A percentile compares a stretch with the other conserved stretches of the same genome.
phyloP scores from a whole-genome alignment of 2,113 vertebrate genomes.

The Marcusenius ussheri region DNA sequence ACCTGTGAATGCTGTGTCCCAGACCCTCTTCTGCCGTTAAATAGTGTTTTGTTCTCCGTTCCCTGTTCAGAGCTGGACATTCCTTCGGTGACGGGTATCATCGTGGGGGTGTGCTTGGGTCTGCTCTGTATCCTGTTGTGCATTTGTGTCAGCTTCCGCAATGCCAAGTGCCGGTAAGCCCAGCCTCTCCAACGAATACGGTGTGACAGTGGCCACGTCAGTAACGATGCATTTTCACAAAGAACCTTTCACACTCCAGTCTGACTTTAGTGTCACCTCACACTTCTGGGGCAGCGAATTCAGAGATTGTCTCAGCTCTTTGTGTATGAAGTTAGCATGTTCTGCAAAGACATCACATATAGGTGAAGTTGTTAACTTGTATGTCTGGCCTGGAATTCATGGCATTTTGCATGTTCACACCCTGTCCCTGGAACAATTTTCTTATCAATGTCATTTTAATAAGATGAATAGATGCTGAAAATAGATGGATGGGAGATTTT shows the following conservation, averaged over 20 bases:
- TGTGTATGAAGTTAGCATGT: neutral
- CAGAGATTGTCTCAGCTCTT: neutral
- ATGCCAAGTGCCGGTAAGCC: constrained; percentile 73
- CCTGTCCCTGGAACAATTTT: neutral
- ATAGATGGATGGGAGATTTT: neutral
- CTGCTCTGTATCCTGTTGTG: constrained; percentile 91
- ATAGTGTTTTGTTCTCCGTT: neutral
- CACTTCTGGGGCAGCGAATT: neutral
- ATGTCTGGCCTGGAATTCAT: neutral
- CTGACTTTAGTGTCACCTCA: neutral
- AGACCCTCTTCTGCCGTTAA: neutral
- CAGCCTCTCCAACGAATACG: neutral
- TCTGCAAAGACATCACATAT: neutral
- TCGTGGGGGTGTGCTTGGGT: constrained; percentile 87
- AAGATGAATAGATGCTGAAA: neutral
- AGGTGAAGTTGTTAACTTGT: neutral
- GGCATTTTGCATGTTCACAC: neutral
- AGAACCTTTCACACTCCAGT: neutral
- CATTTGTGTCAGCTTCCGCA: constrained; percentile 88
- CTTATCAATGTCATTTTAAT: neutral
- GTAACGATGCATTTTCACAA: neutral
- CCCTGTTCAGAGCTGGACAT: constrained; percentile 69
- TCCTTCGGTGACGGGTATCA: constrained; percentile 89
- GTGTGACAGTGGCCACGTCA: neutral
- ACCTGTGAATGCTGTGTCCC: neutral